phyloP scores from a whole-genome alignment of 1,140 invertebrate species.

The Panonychus citri region DNA sequence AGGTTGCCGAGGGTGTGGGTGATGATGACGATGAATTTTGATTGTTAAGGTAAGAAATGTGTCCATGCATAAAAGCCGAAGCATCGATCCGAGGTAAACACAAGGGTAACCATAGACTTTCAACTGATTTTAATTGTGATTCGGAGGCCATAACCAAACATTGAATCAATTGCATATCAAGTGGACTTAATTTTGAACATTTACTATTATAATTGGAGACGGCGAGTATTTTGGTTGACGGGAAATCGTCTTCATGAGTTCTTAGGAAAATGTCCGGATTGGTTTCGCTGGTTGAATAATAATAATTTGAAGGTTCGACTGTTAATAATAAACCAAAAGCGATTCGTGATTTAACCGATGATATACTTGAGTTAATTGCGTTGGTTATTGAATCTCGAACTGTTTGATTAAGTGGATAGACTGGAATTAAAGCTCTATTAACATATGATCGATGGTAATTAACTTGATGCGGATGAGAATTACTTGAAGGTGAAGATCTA shows the following conservation, averaged over 20 bases:
- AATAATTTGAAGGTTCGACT: not conserved
- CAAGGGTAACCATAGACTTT: slow-evolving; percentile 12
- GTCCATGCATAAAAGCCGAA: slow-evolving; percentile 9
- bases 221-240: slow-evolving; percentile 3
- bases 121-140: slow-evolving; percentile 6
- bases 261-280: not conserved
- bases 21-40: not conserved
- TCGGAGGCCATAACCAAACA: slow-evolving; percentile 5
- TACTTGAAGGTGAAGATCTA: not conserved
- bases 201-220: slow-evolving; percentile 7
- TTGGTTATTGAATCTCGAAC: slow-evolving; percentile 5
- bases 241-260: not conserved
- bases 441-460: not conserved
- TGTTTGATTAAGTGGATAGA: not conserved
- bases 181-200: slow-evolving; percentile 4
- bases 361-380: slow-evolving; percentile 2
- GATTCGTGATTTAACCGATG: not conserved
- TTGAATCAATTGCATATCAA: slow-evolving; percentile 9
- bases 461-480: not conserved
- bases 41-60: slow-evolving; percentile 9
- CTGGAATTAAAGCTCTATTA: slow-evolving; percentile 7
- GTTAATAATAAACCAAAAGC: slow-evolving; percentile 3
- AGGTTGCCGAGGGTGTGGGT: too few relatives aligned
- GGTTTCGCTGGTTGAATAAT: not conserved
- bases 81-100: slow-evolving; percentile 10